Conservation (phyloP, 2,113 vertebrate genomes). For the Corynorhinus townsendii region DNA sequence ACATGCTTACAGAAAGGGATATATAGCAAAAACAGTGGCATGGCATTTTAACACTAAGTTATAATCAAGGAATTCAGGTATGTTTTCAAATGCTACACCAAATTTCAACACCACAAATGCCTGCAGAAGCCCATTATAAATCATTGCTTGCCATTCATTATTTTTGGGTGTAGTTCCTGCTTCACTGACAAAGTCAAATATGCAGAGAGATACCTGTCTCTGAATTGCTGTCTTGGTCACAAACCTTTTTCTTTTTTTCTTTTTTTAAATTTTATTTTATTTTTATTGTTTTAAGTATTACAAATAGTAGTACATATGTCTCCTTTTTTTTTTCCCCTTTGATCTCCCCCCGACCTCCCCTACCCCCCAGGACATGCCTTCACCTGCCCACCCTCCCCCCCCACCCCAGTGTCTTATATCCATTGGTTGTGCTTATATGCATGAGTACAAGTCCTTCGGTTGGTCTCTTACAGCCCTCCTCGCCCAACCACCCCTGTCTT, state of each 20-base stretch:
- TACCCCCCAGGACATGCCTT: too few species aligned
- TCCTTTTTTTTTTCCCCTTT: too few species aligned
- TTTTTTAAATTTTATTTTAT: too few species aligned
- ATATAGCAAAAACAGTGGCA: neutral
- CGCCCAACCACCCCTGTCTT: too few species aligned
- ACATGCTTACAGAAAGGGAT: neutral
- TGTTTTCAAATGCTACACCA: neutral
- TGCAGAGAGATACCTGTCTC: neutral
- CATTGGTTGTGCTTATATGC: too few species aligned
- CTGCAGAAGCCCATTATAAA: neutral
- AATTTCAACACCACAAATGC: neutral
- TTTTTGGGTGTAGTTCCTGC: neutral
- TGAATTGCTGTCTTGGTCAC: neutral
- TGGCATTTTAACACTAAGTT: neutral
- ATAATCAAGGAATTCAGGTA: neutral
- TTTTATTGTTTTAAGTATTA: too few species aligned
- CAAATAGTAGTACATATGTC: too few species aligned
- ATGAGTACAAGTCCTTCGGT: too few species aligned
- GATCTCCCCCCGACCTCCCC: too few species aligned
- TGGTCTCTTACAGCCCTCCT: too few species aligned
- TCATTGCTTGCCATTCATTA: neutral
- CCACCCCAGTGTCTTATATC: too few species aligned
- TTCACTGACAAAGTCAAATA: neutral
- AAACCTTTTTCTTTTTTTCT: neutral
- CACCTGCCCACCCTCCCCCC: too few species aligned